These are phyloP conservation scores for Toxonevra muliebris DNA, from an alignment of 2,888 invertebrate species.

Conservation along the genomic window DNA sequence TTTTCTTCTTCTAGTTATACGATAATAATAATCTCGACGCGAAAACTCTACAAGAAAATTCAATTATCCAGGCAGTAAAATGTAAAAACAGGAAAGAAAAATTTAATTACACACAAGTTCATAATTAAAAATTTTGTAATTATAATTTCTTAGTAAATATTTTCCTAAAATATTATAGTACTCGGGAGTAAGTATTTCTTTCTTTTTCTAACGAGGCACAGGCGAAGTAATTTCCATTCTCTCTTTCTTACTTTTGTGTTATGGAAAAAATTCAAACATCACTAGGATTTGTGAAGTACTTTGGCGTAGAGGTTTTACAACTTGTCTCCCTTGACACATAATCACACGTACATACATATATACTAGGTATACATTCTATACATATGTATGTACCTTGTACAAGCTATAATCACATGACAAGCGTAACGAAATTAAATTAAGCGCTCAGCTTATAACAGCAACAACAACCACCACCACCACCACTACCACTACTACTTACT, in stretches of 20 bases:
- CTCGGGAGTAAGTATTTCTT: too few relatives aligned
- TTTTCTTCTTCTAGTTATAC: too few relatives aligned
- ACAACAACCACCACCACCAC: neutral
- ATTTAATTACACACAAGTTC: constrained; percentile 20
- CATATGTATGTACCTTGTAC: neutral
- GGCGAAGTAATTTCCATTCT: neutral
- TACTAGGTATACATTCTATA: neutral
- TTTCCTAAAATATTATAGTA: constrained; percentile 1
- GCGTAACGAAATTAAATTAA: constrained; percentile 48
- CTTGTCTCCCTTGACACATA: constrained; percentile 23
- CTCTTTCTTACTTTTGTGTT: neutral
- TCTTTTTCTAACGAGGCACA: neutral
- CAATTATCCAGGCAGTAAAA: constrained; percentile 9
- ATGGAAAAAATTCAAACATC: too few relatives aligned
- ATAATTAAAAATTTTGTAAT: constrained; percentile 43
- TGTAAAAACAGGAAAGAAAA: neutral
- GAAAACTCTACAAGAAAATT: constrained; percentile 5
- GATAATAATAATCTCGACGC: too few relatives aligned
- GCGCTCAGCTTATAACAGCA: constrained; percentile 38
- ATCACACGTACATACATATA: neutral
- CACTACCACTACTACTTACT: neutral
- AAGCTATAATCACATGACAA: constrained; percentile 41
- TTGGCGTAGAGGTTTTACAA: neutral
- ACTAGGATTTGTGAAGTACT: too few relatives aligned
- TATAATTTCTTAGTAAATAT: constrained; percentile 47